phyloP scores from a whole-genome alignment of 1,140 invertebrate species.

The Cyclina sinensis region DNA sequence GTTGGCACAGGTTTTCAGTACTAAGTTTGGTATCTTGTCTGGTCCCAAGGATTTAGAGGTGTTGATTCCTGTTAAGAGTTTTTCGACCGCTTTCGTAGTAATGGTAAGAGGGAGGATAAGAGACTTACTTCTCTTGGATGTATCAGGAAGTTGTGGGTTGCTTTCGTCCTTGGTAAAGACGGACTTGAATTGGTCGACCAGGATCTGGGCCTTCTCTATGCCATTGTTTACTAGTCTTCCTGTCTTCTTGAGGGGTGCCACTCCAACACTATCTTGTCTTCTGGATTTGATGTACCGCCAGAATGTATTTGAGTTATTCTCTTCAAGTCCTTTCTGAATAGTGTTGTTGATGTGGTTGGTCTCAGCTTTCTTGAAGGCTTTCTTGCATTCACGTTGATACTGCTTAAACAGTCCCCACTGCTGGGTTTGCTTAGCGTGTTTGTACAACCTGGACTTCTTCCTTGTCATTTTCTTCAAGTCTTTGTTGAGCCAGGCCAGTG shows the following conservation, averaged over 20 bases:
- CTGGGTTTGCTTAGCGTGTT: slow-evolving; percentile 28
- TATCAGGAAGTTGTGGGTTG: not conserved
- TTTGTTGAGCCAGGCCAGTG: slow-evolving; percentile 30
- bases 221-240: slow-evolving; percentile 18
- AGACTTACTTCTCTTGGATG: slow-evolving; percentile 1
- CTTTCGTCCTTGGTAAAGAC: slow-evolving; percentile 32
- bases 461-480: not conserved
- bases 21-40: slow-evolving; percentile 35
- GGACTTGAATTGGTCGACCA: slow-evolving; percentile 24
- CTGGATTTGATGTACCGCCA: slow-evolving; percentile 25
- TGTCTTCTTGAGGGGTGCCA: slow-evolving; percentile 52
- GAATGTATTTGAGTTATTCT: slow-evolving; percentile 31
- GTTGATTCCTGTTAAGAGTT: slow-evolving; percentile 22
- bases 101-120: slow-evolving; percentile 15
- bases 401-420: slow-evolving; percentile 1
- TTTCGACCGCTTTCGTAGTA: slow-evolving; percentile 14
- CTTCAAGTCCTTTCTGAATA: no score
- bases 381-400: slow-evolving; percentile 55
- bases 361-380: slow-evolving; percentile 49
- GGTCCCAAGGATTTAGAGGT: slow-evolving; percentile 17
- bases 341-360: slow-evolving; percentile 41
- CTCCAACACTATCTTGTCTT: slow-evolving; percentile 53
- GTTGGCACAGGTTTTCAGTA: slow-evolving; percentile 28
- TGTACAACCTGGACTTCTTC: slow-evolving; percentile 27
- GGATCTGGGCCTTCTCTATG: slow-evolving; percentile 30